Percentiles rank a stretch among this genome's conserved stretches.
Evolutionary conservation across 2,797 vertebrate species (phyloP).

Genomic region (Rhinoraja longicauda): DNA sequence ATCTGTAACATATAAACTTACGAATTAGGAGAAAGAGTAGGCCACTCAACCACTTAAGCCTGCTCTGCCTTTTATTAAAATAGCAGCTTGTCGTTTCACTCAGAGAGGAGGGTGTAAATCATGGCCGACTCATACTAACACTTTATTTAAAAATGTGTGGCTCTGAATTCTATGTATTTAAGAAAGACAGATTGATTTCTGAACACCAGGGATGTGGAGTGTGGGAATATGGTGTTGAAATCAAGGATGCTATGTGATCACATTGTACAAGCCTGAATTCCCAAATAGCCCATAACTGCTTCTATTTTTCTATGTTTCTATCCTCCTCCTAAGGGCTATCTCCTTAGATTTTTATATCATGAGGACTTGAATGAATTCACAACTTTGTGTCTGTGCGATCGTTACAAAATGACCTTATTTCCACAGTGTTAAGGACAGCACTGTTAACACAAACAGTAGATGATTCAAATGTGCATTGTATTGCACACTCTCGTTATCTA

Average conservation of each 20-base stretch:
- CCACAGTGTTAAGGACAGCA: not conserved
- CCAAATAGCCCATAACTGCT: too few relatives aligned
- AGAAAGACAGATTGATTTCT: too few relatives aligned
- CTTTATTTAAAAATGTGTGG: not conserved
- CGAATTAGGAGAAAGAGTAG: too few relatives aligned
- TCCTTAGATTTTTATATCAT: not conserved
- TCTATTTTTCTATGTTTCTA: too few relatives aligned
- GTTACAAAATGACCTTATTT: not conserved
- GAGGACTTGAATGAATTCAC: not conserved
- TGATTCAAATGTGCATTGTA: not conserved
- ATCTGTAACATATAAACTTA: not conserved
- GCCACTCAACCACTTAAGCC: too few relatives aligned
- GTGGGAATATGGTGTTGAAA: too few relatives aligned
- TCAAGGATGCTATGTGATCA: too few relatives aligned
- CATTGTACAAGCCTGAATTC: too few relatives aligned
- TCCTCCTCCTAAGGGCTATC: not conserved
- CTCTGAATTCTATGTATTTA: not conserved
- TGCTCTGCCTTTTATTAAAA: too few relatives aligned
- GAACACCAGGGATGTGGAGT: too few relatives aligned
- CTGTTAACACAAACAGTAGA: not conserved
- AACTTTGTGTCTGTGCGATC: not conserved
- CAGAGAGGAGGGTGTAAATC: not conserved
- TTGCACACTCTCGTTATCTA: not conserved
- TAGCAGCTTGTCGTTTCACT: not conserved
- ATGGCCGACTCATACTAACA: not conserved